phyloP scores from a whole-genome alignment of 2,113 vertebrate genomes.

The Oreochromis spilurus region DNA sequence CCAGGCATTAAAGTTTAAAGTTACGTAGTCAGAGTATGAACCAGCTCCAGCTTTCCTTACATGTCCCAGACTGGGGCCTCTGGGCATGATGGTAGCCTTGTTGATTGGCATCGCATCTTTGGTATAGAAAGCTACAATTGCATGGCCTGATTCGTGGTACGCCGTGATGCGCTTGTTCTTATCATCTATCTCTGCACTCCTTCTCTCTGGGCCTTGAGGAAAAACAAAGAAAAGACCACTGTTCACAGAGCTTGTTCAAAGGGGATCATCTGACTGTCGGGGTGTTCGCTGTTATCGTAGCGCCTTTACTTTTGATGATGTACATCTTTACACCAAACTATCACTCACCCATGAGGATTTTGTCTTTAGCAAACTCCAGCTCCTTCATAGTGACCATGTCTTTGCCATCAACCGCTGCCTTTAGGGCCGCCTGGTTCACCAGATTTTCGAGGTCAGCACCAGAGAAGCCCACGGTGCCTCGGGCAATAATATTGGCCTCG shows the following conservation, averaged over 20 bases:
- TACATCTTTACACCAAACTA: not conserved
- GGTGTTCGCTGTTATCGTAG: fast-evolving
- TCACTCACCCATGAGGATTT: conserved; percentile 92
- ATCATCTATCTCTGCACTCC: conserved; percentile 90
- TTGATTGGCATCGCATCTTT: conserved; percentile 98
- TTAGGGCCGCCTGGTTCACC: conserved; percentile 95
- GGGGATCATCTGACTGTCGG: not conserved
- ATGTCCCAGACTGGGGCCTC: conserved; percentile 93
- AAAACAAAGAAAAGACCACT: not conserved
- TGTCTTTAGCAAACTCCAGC: conserved; percentile 96
- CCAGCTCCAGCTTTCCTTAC: conserved; percentile 63
- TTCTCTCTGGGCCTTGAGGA: conserved; percentile 86
- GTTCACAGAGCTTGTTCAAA: not conserved
- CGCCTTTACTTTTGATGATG: not conserved
- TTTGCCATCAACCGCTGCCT: conserved; percentile 94
- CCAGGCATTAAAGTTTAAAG: not conserved
- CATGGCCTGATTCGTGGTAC: conserved; percentile 95
- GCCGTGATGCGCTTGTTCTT: conserved; percentile 94
- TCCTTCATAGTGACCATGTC: conserved; percentile 97
- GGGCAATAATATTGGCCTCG: conserved; percentile 90
- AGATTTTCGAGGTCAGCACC: conserved; percentile 97
- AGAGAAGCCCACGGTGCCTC: conserved; percentile 96
- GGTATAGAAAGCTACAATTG: conserved; percentile 94
- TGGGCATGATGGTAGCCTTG: conserved; percentile 98
- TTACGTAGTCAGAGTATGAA: not conserved